Percentiles rank a stretch among this genome's conserved stretches.
phyloP scores from a whole-genome alignment of 1,140 invertebrate species.

The Cheumatopsyche charites region DNA sequence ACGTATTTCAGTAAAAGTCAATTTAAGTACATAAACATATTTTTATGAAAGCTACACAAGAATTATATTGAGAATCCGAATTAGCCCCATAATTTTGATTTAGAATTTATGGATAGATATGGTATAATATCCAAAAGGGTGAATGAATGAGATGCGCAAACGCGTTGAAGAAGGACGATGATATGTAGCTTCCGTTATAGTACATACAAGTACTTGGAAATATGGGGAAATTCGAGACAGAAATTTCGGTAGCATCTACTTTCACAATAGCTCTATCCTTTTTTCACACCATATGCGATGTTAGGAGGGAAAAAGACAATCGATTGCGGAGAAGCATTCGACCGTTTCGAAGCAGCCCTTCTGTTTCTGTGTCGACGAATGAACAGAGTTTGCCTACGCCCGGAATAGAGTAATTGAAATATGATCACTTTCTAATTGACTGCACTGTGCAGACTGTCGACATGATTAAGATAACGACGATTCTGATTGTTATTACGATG shows the following conservation, averaged over 20 bases:
- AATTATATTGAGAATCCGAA: no score
- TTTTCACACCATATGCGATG: not conserved
- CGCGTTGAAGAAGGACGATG: no score
- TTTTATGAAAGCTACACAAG: no score
- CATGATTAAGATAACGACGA: constrained; percentile 25
- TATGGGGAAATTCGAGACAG: no score
- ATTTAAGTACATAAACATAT: no score
- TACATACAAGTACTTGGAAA: no score
- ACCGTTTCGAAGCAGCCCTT: not conserved
- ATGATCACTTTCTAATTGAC: constrained; percentile 30
- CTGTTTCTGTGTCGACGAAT: not conserved
- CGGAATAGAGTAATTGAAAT: constrained; percentile 34
- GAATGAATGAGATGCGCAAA: no score
- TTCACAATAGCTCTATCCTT: not conserved
- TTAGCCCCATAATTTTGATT: no score
- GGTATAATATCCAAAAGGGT: no score
- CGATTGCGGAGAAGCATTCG: not conserved
- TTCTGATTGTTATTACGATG: constrained; percentile 11
- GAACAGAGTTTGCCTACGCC: constrained; percentile 3
- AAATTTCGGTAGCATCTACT: constrained; percentile 1
- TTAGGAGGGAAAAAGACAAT: not conserved
- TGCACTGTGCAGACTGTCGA: constrained; percentile 30
- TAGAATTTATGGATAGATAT: no score
- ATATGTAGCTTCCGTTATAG: no score
- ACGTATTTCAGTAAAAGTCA: no score